These are phyloP conservation scores for Daubentonia madagascariensis DNA, from an alignment of 2,113 vertebrate genomes.

Conservation along the genomic window DNA sequence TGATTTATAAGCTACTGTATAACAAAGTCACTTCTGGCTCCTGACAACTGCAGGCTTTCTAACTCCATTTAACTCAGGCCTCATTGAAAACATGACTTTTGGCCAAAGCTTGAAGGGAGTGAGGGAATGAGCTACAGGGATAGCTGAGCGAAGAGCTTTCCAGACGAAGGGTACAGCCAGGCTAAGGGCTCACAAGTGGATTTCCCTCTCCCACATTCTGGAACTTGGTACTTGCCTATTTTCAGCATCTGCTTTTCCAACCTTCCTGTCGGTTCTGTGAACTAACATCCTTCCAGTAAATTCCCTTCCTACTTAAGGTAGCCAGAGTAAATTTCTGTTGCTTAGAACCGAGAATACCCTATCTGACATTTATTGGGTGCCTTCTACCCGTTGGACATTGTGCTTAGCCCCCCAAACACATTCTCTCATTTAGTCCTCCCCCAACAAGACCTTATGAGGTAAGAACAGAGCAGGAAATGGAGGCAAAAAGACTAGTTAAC, in stretches of 20 bases:
- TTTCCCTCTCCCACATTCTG: background rate
- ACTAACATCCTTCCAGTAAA: background rate
- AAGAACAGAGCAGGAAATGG: background rate
- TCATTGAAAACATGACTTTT: background rate
- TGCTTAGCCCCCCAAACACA: background rate
- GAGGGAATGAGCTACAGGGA: background rate
- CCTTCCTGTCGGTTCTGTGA: background rate
- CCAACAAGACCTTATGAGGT: background rate
- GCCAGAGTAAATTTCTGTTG: background rate
- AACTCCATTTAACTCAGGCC: background rate
- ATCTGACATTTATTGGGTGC: background rate
- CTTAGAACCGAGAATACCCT: background rate
- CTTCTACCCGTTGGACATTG: background rate
- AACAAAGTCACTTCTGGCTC: background rate
- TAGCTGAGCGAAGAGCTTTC: background rate
- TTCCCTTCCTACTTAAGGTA: background rate
- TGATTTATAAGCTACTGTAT: background rate
- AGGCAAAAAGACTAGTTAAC: background rate
- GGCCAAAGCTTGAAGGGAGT: background rate
- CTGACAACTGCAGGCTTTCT: background rate
- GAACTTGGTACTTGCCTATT: background rate
- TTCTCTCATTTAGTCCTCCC: background rate
- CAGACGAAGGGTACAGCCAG: background rate
- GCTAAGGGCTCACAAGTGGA: background rate
- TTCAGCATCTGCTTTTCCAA: conserved; percentile 27